Percentiles rank a stretch among this genome's conserved stretches.
Conservation (phyloP, 1,140 invertebrate species). For the Heliconius hewitsoni region DNA sequence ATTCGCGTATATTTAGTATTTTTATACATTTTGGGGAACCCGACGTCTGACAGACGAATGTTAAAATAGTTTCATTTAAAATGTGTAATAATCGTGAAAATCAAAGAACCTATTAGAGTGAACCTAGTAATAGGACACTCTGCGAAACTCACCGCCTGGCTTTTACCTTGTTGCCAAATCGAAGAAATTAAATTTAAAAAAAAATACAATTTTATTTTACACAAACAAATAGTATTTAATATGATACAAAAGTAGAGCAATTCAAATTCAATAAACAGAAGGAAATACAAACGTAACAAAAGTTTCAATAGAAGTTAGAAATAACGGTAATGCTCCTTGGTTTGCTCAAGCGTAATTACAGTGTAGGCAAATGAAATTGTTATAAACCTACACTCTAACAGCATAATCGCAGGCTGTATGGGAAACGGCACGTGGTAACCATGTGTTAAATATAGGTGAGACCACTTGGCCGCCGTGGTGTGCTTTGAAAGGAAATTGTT, state of each 20-base stretch:
- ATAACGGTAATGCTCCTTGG: conserved; percentile 47
- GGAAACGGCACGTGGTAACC: conserved; percentile 51
- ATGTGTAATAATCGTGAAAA: too few relatives aligned
- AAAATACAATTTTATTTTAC: too few relatives aligned
- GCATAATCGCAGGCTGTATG: conserved; percentile 53
- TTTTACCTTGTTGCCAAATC: too few relatives aligned
- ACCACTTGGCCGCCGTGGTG: not conserved
- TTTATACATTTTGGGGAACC: too few relatives aligned
- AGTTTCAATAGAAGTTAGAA: not conserved
- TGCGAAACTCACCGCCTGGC: too few relatives aligned
- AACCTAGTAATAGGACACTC: too few relatives aligned
- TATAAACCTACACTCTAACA: conserved; percentile 53
- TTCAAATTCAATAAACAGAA: not conserved
- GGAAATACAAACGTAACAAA: not conserved
- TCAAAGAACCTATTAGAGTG: too few relatives aligned
- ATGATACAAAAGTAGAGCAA: not conserved
- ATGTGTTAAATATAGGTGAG: conserved; percentile 14
- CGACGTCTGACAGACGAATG: too few relatives aligned
- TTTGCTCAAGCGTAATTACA: conserved; percentile 49
- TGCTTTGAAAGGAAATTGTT: conserved; percentile 6
- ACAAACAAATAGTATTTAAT: not conserved
- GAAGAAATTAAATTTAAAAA: too few relatives aligned
- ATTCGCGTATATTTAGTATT: too few relatives aligned
- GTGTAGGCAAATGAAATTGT: conserved; percentile 60
- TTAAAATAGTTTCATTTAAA: too few relatives aligned